Conservation (phyloP, 1,140 invertebrate genomes). For the Trypoxylus dichotomus region DNA sequence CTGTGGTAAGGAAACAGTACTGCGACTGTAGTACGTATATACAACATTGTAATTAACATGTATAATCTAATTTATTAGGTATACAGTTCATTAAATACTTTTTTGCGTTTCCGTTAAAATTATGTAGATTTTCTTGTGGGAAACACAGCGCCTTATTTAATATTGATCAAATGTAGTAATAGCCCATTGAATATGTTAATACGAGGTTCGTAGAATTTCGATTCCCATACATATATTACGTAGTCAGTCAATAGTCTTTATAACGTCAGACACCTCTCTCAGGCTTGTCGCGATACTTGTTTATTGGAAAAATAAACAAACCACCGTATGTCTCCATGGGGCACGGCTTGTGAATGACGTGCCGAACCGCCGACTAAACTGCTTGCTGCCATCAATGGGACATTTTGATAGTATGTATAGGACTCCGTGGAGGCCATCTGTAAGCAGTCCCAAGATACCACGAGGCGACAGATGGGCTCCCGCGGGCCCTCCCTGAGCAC, state of each 20-base stretch:
- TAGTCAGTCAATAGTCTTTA: neutral
- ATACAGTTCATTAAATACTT: neutral
- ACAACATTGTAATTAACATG: neutral
- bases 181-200: neutral
- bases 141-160: neutral
- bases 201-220: neutral
- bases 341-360: conserved; percentile 1
- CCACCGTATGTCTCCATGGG: neutral
- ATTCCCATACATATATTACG: neutral
- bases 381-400: neutral
- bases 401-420: neutral
- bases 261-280: neutral
- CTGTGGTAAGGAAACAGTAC: neutral
- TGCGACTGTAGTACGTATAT: neutral
- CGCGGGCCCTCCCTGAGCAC: conserved; percentile 27
- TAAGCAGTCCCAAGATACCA: conserved; percentile 29
- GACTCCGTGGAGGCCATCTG: conserved; percentile 34
- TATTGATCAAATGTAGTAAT: conserved; percentile 4
- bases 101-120: neutral
- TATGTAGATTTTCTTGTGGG: neutral
- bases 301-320: conserved; percentile 8
- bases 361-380: neutral
- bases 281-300: neutral
- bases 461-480: conserved; percentile 36
- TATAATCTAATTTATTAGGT: neutral